A percentile compares a stretch with the other conserved stretches of the same genome.
Conservation (phyloP, 2,113 vertebrate genomes). For the Thalassarche chlororhynchos region DNA sequence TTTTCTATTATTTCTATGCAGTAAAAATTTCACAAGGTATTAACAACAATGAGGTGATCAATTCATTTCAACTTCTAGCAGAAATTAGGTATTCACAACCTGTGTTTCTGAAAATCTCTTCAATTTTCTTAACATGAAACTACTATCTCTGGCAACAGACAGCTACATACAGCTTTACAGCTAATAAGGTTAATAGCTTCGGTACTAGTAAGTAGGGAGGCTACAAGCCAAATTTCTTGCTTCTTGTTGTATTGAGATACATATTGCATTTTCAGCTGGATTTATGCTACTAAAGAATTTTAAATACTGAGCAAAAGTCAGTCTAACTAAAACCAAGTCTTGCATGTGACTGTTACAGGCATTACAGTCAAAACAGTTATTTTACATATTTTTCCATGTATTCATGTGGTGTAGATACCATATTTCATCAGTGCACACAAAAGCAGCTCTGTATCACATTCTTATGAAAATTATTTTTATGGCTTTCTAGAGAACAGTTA, state of each 20-base stretch:
- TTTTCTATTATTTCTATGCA: background rate
- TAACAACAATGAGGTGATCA: background rate
- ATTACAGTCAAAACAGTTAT: background rate
- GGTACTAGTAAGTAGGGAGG: background rate
- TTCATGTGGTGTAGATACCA: background rate
- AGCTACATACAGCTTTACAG: background rate
- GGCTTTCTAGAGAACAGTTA: background rate
- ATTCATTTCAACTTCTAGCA: background rate
- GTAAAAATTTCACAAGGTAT: background rate
- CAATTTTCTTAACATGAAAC: background rate
- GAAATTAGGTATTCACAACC: background rate
- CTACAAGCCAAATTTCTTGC: background rate
- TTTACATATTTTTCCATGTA: background rate
- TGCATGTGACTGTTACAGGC: background rate
- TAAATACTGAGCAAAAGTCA: background rate
- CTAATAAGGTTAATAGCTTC: background rate
- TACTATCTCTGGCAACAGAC: background rate
- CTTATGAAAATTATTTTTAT: background rate
- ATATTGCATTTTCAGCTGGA: background rate
- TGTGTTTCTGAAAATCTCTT: background rate
- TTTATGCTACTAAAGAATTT: background rate
- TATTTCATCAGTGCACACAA: background rate
- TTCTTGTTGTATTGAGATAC: background rate
- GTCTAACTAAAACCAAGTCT: background rate
- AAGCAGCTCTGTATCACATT: background rate